These are phyloP conservation scores for Drosophila pachea DNA, from an alignment of 1,140 invertebrate genomes.

Conservation along the genomic window DNA sequence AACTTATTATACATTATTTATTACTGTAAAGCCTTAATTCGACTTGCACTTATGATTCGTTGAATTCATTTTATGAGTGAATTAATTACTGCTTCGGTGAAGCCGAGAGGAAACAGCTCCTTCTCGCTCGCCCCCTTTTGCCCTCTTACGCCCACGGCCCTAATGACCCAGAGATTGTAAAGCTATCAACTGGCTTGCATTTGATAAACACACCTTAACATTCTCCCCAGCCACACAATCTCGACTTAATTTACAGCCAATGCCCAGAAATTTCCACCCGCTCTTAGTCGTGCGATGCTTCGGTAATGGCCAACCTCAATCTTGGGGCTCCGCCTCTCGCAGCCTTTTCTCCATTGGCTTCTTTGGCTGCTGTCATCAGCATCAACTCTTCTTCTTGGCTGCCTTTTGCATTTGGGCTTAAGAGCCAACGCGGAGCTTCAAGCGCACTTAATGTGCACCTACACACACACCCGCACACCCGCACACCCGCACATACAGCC, in stretches of 20 bases:
- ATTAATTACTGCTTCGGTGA: no score
- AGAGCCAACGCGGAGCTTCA: conserved; percentile 31
- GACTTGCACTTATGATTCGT: no score
- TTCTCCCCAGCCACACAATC: conserved; percentile 2
- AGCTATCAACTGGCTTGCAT: conserved; percentile 23
- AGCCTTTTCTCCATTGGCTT: conserved; percentile 11
- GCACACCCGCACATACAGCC: conserved; percentile 35
- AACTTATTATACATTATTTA: no score
- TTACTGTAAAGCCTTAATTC: no score
- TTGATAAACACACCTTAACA: conserved; percentile 29
- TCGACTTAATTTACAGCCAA: conserved; percentile 30
- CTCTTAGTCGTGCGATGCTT: not conserved
- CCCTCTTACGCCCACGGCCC: not conserved
- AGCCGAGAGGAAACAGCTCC: no score
- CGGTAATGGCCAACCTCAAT: conserved; percentile 40
- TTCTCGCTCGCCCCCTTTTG: no score
- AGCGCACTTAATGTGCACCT: conserved; percentile 62
- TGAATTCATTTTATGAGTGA: no score
- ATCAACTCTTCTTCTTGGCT: conserved; percentile 38
- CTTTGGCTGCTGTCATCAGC: conserved; percentile 54
- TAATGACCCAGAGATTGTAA: conserved; percentile 25
- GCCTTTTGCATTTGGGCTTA: conserved; percentile 29
- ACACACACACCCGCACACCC: no score
- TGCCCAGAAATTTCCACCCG: conserved; percentile 2
- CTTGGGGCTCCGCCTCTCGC: not conserved